These are phyloP conservation scores for Smittia sp. DNA, from an alignment of 2,888 invertebrate species.

Conservation along the genomic window DNA sequence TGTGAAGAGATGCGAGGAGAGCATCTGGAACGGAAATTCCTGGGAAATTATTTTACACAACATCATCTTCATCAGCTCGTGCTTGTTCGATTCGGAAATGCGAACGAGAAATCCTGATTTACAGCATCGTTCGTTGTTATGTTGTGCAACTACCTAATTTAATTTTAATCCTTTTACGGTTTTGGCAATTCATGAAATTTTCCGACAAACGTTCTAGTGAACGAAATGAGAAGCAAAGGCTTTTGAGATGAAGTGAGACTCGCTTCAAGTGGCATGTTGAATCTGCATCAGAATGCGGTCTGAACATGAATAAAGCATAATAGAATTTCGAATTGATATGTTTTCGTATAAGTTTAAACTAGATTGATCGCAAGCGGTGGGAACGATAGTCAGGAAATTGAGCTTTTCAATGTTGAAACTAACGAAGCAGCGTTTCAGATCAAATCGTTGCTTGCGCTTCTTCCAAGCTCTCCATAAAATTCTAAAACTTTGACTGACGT, in stretches of 20 bases:
- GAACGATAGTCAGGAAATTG: no score
- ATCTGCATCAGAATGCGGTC: not conserved
- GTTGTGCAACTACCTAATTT: conserved; percentile 27
- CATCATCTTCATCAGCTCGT: not conserved
- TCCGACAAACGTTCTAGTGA: not conserved
- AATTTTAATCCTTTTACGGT: conserved; percentile 20
- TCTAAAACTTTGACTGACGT: no score
- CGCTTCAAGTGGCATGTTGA: not conserved
- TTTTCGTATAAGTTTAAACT: not conserved
- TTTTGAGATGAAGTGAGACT: no score
- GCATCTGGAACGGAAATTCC: not conserved
- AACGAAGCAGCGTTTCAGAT: no score
- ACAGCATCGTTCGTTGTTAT: not conserved
- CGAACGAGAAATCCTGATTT: no score
- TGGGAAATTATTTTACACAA: not conserved
- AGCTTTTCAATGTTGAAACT: no score
- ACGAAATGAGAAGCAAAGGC: no score
- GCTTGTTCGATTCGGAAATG: no score
- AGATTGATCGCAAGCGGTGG: no score
- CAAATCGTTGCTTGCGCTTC: no score
- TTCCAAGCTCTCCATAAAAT: no score
- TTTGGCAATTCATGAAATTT: not conserved
- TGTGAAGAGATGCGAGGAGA: no score
- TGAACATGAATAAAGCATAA: not conserved
- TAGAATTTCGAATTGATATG: conserved; percentile 5